A percentile compares a stretch with the other conserved stretches of the same genome.
These are phyloP conservation scores for Diplolepis rosae DNA, from an alignment of 2,888 invertebrate genomes.

Conservation along the genomic window DNA sequence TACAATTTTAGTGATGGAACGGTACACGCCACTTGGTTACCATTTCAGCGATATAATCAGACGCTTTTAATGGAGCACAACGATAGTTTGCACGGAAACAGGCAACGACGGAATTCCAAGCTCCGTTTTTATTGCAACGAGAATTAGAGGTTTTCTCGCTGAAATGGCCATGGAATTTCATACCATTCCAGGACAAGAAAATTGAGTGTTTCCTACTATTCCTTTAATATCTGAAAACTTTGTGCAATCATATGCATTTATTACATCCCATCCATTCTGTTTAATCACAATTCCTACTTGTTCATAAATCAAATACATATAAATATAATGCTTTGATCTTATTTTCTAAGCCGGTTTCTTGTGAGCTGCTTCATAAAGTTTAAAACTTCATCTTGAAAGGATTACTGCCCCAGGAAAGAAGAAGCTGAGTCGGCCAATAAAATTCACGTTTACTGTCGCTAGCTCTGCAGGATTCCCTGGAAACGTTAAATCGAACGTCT, in stretches of 20 bases:
- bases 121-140: conserved; percentile 22
- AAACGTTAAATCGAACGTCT: conserved; percentile 14
- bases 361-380: no score
- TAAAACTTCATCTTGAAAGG: background rate
- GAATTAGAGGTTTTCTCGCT: conserved; percentile 18
- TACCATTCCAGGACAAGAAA: background rate
- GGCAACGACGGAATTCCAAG: conserved; percentile 21
- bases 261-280: background rate
- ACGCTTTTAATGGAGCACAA: conserved; percentile 22
- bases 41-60: conserved; percentile 29
- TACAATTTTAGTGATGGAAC: conserved; percentile 31
- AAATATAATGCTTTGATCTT: no score
- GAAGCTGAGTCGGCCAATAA: conserved; percentile 7
- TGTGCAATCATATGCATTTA: background rate
- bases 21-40: conserved; percentile 21
- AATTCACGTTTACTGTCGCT: conserved; percentile 1
- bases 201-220: background rate
- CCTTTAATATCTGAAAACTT: background rate
- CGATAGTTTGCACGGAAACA: background rate
- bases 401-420: background rate
- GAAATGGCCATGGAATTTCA: background rate
- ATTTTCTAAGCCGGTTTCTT: no score
- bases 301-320: no score
- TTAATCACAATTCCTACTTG: no score
- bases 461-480: conserved; percentile 2